These are phyloP conservation scores for Meleagris gallopavo DNA, from an alignment of 2,113 vertebrate genomes.

Conservation along the genomic window DNA sequence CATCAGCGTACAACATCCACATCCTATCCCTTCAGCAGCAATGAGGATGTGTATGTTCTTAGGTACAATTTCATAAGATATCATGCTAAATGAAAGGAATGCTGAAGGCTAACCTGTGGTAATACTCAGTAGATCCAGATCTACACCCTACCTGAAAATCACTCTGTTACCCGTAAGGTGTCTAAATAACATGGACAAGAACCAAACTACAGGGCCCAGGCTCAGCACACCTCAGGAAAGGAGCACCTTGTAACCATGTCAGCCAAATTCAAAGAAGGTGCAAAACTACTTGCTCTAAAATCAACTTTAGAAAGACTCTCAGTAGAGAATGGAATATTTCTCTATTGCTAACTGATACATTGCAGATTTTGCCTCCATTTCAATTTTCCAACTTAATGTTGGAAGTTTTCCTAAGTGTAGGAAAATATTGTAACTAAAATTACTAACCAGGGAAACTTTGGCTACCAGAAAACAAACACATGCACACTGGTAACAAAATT, in stretches of 20 bases:
- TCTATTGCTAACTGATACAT: background rate
- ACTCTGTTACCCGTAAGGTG: background rate
- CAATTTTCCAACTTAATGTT: background rate
- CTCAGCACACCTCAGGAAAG: background rate
- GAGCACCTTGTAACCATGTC: background rate
- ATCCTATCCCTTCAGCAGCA: background rate
- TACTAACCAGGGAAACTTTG: background rate
- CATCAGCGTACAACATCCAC: fast-evolving
- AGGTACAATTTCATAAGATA: background rate
- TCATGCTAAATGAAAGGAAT: background rate
- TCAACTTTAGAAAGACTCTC: background rate
- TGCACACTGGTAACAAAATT: background rate
- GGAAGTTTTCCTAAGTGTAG: too few relatives aligned
- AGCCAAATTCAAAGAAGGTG: background rate
- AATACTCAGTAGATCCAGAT: fast-evolving
- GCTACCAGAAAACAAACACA: background rate
- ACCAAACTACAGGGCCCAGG: background rate
- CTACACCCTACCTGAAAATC: background rate
- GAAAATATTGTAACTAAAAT: background rate
- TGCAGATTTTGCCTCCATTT: background rate
- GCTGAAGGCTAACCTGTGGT: background rate
- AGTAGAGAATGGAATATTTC: background rate
- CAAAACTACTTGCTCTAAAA: background rate
- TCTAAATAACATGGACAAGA: background rate
- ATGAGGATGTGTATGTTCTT: background rate